Evolutionary conservation across 2,797 vertebrate genomes (phyloP).

Genomic region (Neostethus bicornis): DNA sequence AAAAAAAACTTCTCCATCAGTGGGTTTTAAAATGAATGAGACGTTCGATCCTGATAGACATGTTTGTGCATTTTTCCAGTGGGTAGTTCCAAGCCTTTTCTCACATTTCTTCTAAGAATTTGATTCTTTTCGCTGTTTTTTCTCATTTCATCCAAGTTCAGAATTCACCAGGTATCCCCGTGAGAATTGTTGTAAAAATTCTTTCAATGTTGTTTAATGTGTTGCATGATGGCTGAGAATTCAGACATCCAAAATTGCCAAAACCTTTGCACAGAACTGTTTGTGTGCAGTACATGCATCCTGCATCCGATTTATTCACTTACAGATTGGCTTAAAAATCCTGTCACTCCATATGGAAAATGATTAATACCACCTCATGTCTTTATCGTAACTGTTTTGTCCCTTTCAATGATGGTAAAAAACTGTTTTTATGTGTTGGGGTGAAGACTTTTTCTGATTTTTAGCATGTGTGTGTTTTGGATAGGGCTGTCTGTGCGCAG

Average conservation of each 20-base stretch:
- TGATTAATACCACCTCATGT: slow-evolving; percentile 50
- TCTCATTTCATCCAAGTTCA: slow-evolving; percentile 13
- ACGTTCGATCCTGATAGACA: not conserved
- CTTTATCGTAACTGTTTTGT: slow-evolving; percentile 41
- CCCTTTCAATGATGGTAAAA: slow-evolving; percentile 28
- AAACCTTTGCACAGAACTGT: slow-evolving; percentile 30
- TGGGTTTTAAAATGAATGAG: too few species aligned
- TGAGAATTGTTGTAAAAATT: slow-evolving; percentile 9
- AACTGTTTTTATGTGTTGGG: not conserved
- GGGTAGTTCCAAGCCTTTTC: slow-evolving; percentile 2
- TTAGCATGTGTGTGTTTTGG: slow-evolving; percentile 22
- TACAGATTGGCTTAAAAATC: slow-evolving; percentile 45
- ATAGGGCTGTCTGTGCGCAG: slow-evolving; percentile 96
- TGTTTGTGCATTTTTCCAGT: not conserved
- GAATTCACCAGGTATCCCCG: slow-evolving; percentile 3
- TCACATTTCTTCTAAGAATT: not conserved
- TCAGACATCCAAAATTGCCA: slow-evolving; percentile 10
- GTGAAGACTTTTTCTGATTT: not conserved
- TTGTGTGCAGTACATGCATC: slow-evolving; percentile 59
- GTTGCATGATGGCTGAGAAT: slow-evolving; percentile 8
- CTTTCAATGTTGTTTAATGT: slow-evolving; percentile 2
- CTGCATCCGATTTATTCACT: slow-evolving; percentile 54
- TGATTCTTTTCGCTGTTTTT: not conserved
- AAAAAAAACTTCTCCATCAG: too few species aligned
- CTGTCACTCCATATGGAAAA: slow-evolving; percentile 43